phyloP scores from a whole-genome alignment of 2,797 vertebrate species.

The Tolypeutes matacus region DNA sequence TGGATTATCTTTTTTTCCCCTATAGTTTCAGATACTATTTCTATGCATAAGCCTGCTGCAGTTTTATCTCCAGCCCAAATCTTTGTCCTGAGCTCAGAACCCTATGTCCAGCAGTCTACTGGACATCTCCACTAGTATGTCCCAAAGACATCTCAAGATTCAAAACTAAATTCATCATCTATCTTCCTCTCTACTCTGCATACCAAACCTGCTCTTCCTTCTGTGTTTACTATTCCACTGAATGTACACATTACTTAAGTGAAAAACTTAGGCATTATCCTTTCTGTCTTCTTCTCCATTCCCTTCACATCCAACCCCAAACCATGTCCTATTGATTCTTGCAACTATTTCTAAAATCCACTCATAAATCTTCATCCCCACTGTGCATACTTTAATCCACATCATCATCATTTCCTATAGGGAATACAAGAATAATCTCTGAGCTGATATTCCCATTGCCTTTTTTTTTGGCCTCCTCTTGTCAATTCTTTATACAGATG shows the following conservation, averaged over 20 bases:
- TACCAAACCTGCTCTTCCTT: not conserved
- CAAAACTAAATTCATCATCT: not conserved
- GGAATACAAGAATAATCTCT: not conserved
- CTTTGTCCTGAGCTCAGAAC: not conserved
- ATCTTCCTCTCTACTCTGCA: not conserved
- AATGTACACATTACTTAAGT: not conserved
- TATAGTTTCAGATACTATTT: slow-evolving; percentile 2
- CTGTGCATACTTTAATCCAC: not conserved
- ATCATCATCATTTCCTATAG: not conserved
- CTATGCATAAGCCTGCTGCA: not conserved
- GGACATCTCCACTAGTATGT: not conserved
- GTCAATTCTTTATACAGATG: slow-evolving; percentile 26
- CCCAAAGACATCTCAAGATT: not conserved
- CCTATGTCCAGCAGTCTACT: not conserved
- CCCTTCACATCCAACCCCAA: not conserved
- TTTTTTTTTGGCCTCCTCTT: not conserved
- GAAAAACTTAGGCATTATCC: not conserved
- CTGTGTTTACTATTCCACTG: not conserved
- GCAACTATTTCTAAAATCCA: slow-evolving; percentile 31
- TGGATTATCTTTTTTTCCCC: not conserved
- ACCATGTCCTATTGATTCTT: not conserved
- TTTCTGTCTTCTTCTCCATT: not conserved
- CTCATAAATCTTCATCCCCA: not conserved
- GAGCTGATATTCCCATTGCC: not conserved
- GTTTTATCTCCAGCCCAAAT: not conserved